phyloP scores from a whole-genome alignment of 2,888 invertebrate species.

The Anoplius nigerrimus region DNA sequence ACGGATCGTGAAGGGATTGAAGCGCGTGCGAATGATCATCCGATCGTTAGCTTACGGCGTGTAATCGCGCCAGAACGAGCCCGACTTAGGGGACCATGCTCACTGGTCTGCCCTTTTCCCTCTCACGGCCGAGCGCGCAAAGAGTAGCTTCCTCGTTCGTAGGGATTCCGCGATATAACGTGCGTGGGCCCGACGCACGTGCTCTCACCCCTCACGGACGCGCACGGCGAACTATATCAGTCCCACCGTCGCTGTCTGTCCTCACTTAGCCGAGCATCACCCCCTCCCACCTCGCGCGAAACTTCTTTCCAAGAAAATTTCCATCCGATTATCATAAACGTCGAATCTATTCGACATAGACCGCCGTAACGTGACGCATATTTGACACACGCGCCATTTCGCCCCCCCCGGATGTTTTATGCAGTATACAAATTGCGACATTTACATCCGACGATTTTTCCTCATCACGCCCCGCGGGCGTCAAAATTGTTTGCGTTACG shows the following conservation, averaged over 20 bases:
- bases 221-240: too few relatives aligned
- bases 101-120: background rate
- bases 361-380: too few relatives aligned
- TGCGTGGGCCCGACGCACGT: background rate
- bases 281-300: background rate
- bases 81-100: background rate
- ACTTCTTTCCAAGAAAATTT: background rate
- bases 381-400: background rate
- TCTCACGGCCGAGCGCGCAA: constrained; percentile 26
- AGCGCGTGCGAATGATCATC: too few relatives aligned
- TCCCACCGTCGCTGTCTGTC: too few relatives aligned
- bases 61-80: background rate
- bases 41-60: too few relatives aligned
- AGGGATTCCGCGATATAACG: background rate
- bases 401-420: background rate
- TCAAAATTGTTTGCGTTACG: too few relatives aligned
- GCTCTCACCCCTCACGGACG: background rate
- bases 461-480: too few relatives aligned
- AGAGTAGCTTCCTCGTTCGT: background rate
- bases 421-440: too few relatives aligned
- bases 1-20: too few relatives aligned
- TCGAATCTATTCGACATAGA: too few relatives aligned
- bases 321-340: too few relatives aligned
- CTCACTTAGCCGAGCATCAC: background rate
- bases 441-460: too few relatives aligned